A percentile compares a stretch with the other conserved stretches of the same genome.
Conservation (phyloP, 2,113 vertebrate species). For the Synchiropus splendidus region DNA sequence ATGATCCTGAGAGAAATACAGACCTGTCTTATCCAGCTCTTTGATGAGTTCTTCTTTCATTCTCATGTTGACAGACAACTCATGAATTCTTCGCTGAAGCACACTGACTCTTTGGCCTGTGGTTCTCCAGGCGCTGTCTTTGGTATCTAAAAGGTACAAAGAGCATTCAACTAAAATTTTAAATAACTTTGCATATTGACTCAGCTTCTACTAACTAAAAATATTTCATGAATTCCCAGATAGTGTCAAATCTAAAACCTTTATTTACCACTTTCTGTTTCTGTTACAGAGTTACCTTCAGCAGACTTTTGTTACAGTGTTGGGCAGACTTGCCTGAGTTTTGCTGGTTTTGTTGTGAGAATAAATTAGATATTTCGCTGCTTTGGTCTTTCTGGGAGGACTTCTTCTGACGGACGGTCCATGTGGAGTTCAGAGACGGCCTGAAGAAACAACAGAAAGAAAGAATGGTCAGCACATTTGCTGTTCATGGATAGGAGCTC, state of each 20-base stretch:
- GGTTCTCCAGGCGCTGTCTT: constrained; percentile 46
- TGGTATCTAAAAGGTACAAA: too few species aligned
- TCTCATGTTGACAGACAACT: constrained; percentile 76
- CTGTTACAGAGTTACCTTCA: too few species aligned
- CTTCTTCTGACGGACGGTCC: constrained; percentile 59
- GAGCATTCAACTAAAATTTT: too few species aligned
- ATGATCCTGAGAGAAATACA: neutral
- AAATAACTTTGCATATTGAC: too few species aligned
- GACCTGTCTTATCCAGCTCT: constrained; percentile 79
- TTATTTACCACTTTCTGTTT: too few species aligned
- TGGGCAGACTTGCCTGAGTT: constrained; percentile 19
- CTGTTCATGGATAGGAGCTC: too few species aligned
- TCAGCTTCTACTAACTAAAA: too few species aligned
- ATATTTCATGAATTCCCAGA: too few species aligned
- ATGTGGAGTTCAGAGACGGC: constrained; percentile 61
- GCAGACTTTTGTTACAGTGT: too few species aligned
- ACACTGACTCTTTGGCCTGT: constrained; percentile 57
- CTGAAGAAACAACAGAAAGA: too few species aligned
- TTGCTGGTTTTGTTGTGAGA: constrained; percentile 4
- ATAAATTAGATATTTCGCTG: neutral
- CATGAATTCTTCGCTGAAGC: constrained; percentile 71
- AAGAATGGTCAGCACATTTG: too few species aligned
- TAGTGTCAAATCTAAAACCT: too few species aligned
- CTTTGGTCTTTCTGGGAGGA: constrained; percentile 16
- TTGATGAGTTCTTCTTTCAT: constrained; percentile 83